Evolutionary conservation across 2,888 invertebrate species (phyloP).

Genomic region (Oligia latruncula): DNA sequence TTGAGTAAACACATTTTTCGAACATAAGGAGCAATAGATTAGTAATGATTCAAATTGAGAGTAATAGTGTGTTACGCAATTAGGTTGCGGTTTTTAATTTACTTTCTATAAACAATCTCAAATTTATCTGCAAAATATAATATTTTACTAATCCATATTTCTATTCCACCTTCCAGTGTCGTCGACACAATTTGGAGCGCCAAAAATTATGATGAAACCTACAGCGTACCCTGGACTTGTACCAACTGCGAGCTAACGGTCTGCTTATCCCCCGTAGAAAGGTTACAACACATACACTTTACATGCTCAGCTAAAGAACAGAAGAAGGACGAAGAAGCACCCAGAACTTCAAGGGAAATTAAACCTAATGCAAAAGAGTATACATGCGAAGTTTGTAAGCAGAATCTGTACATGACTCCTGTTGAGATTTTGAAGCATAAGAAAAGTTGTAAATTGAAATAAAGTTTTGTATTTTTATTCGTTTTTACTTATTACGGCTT

Average conservation of each 20-base stretch:
- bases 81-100: background rate
- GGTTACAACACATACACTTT: slow-evolving; percentile 93
- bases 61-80: too few relatives aligned
- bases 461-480: slow-evolving; percentile 58
- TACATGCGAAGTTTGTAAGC: slow-evolving; percentile 93
- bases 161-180: slow-evolving; percentile 84
- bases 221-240: slow-evolving; percentile 93
- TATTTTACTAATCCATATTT: background rate
- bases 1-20: too few relatives aligned
- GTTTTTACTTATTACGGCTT: background rate
- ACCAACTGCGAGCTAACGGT: slow-evolving; percentile 91
- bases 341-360: slow-evolving; percentile 73
- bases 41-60: too few relatives aligned
- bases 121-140: background rate
- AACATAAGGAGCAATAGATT: too few relatives aligned
- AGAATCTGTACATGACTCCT: slow-evolving; percentile 92
- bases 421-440: slow-evolving; percentile 97
- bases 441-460: slow-evolving; percentile 89
- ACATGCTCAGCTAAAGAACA: slow-evolving; percentile 80
- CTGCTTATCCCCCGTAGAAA: slow-evolving; percentile 92
- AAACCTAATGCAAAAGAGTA: slow-evolving; percentile 91
- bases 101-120: background rate
- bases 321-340: slow-evolving; percentile 75
- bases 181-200: slow-evolving; percentile 93
- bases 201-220: slow-evolving; percentile 90